Percentiles rank a stretch among this genome's conserved stretches.
These are phyloP conservation scores for Fringilla coelebs DNA, from an alignment of 2,797 vertebrate genomes.

Conservation along the genomic window DNA sequence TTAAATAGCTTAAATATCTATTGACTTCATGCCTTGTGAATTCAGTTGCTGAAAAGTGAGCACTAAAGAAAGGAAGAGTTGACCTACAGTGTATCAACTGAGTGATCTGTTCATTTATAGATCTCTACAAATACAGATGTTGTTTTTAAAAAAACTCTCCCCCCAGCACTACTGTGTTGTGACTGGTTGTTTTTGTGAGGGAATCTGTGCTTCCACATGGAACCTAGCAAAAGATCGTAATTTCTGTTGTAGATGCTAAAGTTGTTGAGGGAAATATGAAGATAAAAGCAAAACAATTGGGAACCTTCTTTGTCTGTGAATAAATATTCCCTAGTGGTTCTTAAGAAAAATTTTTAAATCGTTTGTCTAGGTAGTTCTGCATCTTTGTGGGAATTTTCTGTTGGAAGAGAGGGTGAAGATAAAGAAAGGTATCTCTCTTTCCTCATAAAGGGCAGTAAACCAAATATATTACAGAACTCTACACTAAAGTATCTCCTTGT, in stretches of 20 bases:
- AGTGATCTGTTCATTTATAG: not conserved
- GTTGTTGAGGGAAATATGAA: not conserved
- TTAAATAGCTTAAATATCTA: slow-evolving; percentile 50
- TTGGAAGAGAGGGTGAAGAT: not conserved
- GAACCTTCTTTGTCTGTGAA: not conserved
- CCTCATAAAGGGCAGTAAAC: not conserved
- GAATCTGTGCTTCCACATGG: not conserved
- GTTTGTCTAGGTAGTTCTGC: not conserved
- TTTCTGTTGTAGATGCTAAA: not conserved
- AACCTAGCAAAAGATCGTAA: not conserved
- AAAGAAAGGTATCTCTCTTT: not conserved
- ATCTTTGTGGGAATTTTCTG: not conserved
- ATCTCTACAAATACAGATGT: not conserved
- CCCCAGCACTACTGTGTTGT: not conserved
- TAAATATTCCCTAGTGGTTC: not conserved
- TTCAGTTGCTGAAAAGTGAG: slow-evolving; percentile 31
- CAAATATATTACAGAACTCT: not conserved
- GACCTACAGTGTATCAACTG: slow-evolving; percentile 1
- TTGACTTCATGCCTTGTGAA: slow-evolving; percentile 31
- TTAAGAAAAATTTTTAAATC: not conserved
- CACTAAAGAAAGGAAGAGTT: slow-evolving; percentile 45
- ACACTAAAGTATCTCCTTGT: not conserved
- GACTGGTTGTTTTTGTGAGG: not conserved
- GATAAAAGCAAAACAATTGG: not conserved
- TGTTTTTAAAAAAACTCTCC: not conserved